phyloP scores from a whole-genome alignment of 2,888 invertebrate genomes.

The Fragum whitleyi region DNA sequence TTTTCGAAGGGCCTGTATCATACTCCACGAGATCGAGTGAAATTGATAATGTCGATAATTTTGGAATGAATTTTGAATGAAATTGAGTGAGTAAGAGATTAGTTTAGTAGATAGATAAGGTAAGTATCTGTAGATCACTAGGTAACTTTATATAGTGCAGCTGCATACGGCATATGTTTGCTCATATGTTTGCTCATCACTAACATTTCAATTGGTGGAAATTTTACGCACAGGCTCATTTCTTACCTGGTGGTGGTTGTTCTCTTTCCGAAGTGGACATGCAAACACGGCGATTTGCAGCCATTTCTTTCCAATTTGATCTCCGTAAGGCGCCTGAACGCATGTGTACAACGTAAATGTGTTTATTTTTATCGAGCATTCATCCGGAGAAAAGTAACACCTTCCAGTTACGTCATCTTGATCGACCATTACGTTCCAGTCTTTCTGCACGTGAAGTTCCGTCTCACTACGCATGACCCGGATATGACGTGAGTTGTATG shows the following conservation, averaged over 20 bases:
- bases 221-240: no score
- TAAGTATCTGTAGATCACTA: no score
- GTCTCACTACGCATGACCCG: constrained; percentile 70
- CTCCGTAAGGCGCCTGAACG: constrained; percentile 58
- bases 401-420: constrained; percentile 25
- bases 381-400: constrained; percentile 64
- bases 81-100: no score
- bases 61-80: no score
- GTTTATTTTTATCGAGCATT: constrained; percentile 66
- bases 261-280: constrained; percentile 59
- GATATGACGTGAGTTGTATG: constrained; percentile 69
- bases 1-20: no score
- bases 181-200: no score
- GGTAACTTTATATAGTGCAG: no score
- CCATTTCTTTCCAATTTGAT: constrained; percentile 68
- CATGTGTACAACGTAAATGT: constrained; percentile 71
- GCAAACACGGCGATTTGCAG: constrained; percentile 73
- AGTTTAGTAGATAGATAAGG: no score
- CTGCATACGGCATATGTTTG: no score
- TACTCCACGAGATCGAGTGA: no score
- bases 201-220: no score
- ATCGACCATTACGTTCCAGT: constrained; percentile 59
- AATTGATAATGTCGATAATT: no score
- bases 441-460: constrained; percentile 57
- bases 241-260: constrained; percentile 68